Evolutionary conservation across 1,140 invertebrate species (phyloP), one percentile per base, ranked within the genome.

Genomic region (Brachionus rubens): DNA sequence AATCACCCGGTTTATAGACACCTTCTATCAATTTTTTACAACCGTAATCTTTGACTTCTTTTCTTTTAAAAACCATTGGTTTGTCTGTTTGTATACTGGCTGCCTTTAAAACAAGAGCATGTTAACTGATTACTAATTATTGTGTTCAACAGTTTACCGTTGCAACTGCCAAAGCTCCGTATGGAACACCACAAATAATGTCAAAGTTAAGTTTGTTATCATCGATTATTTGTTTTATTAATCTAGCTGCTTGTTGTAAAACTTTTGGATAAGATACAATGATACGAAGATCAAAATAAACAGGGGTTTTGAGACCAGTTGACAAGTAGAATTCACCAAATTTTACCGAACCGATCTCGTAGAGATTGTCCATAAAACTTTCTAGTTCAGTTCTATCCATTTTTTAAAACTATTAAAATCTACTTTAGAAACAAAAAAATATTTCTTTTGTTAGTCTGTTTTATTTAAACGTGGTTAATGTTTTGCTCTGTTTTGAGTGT

Each of bases 11-110:
- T 65, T 89, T 87, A 81, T 89, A 98, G 59, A 89, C 86, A 0
- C 96, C 97, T 86, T 99, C 96, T 52, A 99, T 90, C 19, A 96
- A 81, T 83, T 97, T 95, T 82, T 95, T 97, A 3, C 94, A 98
- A 0, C 96, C 96, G 86, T 99, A 96, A 5, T 88, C 86, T 85
- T 99, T 99, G 0, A 89, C 88, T 83, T 90, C 88, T 86, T 98
- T 94, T 83, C 80, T 85, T n/a, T 84, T 78, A 79, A 97, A 91
- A 36, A 98, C 82, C 93, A 96, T 95, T 0, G 94, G 92, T 50
- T 90, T 88, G 36, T 89, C 79, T 28, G 85, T 77, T 43, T 82
- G 77, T n/a, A 81, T 78, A 26, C 82, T 83, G 21, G 86, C 81
- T 21, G 82, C 80, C 85, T 86, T 75, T 19, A 14, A 3, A 52